Percentiles rank a stretch among this genome's conserved stretches.
Conservation (phyloP, 2,113 vertebrate species). For the Xenopus laevis region DNA sequence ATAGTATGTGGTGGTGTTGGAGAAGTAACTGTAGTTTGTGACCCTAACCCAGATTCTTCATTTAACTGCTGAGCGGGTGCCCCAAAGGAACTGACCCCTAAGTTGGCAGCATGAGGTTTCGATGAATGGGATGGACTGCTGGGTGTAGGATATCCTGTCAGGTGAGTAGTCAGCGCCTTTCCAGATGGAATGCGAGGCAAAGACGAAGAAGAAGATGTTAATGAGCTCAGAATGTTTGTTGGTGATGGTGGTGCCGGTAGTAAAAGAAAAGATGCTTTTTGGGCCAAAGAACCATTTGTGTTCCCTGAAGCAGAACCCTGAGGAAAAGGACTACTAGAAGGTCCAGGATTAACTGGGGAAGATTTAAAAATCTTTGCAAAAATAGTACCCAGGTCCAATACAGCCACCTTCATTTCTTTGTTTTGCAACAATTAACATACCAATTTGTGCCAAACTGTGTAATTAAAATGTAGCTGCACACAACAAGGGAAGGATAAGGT, state of each 20-base stretch:
- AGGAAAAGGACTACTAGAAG: neutral
- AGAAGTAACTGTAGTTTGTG: slow-evolving; percentile 5
- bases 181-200: neutral
- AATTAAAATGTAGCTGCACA: neutral
- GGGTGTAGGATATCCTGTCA: slow-evolving; percentile 1
- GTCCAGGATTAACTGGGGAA: slow-evolving; percentile 15
- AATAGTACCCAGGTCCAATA: slow-evolving; percentile 52
- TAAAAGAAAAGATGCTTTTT: slow-evolving; percentile 4
- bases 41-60: slow-evolving; percentile 17
- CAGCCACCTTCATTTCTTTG: slow-evolving; percentile 56
- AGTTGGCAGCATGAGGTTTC: slow-evolving; percentile 13
- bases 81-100: neutral
- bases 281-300: neutral
- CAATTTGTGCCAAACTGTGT: neutral
- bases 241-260: slow-evolving; percentile 28
- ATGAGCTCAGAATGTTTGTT: slow-evolving; percentile 21
- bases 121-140: slow-evolving; percentile 27
- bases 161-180: neutral
- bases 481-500: neutral
- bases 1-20: neutral
- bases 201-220: slow-evolving; percentile 13
- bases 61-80: neutral
- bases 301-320: slow-evolving; percentile 19
- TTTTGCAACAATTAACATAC: neutral
- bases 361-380: slow-evolving; percentile 58